Percentiles rank a stretch among this genome's conserved stretches.
Evolutionary conservation across 2,113 vertebrate species (phyloP).

Genomic region (Hippocampus barbouri): DNA sequence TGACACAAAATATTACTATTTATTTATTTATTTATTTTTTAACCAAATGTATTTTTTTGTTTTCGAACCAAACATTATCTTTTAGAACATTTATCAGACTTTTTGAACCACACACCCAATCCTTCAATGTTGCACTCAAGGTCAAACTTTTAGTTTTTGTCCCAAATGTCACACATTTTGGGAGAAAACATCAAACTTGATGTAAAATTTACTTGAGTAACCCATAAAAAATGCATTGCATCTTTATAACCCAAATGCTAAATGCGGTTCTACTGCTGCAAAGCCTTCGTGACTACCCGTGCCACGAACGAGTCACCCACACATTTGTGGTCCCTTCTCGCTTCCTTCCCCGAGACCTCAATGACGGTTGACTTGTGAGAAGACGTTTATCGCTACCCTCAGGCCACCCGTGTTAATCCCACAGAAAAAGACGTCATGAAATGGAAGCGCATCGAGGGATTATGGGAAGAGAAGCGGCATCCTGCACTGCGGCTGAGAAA

Average conservation of each 20-base stretch:
- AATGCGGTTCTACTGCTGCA: too few relatives aligned
- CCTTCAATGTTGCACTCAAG: too few relatives aligned
- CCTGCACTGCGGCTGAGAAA: constrained; percentile 40
- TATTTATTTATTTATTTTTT: too few relatives aligned
- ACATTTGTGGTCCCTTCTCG: background rate
- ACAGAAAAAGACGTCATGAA: constrained; percentile 60
- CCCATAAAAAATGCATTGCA: too few relatives aligned
- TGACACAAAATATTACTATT: background rate
- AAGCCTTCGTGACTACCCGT: too few relatives aligned
- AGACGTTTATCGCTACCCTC: constrained; percentile 48
- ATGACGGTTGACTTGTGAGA: constrained; percentile 51
- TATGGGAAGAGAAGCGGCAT: constrained; percentile 58
- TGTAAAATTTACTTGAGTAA: too few relatives aligned
- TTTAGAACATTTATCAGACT: too few relatives aligned
- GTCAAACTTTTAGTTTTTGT: background rate
- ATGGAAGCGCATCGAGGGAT: constrained; percentile 57
- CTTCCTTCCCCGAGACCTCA: constrained; percentile 44
- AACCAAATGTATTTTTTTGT: too few relatives aligned
- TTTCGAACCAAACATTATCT: too few relatives aligned
- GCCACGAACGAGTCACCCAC: background rate
- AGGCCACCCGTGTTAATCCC: constrained; percentile 58
- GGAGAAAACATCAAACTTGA: background rate
- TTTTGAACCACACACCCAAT: too few relatives aligned
- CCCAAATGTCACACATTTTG: background rate
- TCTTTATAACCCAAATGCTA: too few relatives aligned